Base-by-base conservation (phyloP, 2,888 invertebrate genomes). In the Nemapogon koenigi region DNA sequence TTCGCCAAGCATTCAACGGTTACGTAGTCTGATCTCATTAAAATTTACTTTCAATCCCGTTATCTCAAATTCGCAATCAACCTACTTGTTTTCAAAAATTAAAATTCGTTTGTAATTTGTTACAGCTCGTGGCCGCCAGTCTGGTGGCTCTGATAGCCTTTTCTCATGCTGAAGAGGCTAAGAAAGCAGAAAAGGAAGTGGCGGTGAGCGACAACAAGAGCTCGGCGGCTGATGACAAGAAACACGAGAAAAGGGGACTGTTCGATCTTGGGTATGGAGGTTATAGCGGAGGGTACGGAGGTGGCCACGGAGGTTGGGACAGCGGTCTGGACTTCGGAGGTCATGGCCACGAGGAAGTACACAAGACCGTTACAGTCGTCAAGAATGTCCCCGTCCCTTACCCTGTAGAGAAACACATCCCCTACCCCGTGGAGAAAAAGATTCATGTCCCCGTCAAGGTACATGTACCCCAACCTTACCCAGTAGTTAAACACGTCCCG, bases 171-270 rank as follows among this genome's bases (percentile, higher is more conserved):
- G 84, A 82, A 59, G 83, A 82, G 52, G 75, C 75, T 52, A 81
- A 81, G 62, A 67, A 79, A 62, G 68, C 80, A 64, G 81, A 81
- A 72, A 78, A 71, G 50, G 79, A 79, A 75, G 76, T 76, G 73
- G 79, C 78, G 65, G 78, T 70, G 65, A 64, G 69, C 62, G 82
- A 83, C 53, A 70, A 72, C 55, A 78, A 81, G 55, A 78, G 73
- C 35, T 71, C 81, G 43, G 67, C 61, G 35, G 61, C 67, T 40
- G 79, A 66, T 38, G 86, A 86, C 44, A 89, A 89, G 57, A 86
- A 88, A 49, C 87, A 88, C 59, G 88, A 89, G 48, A 90, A 90
- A 61, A 84, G 90, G 52, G 90, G 90, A 39, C 69, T 90, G 40
- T 81, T 82, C 51, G 72, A 80, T 40, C 59, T 62, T 45, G 82